Evolutionary conservation across 1,140 invertebrate species (phyloP), one percentile per base, ranked within the genome.

Genomic region (Cotesia typhae): DNA sequence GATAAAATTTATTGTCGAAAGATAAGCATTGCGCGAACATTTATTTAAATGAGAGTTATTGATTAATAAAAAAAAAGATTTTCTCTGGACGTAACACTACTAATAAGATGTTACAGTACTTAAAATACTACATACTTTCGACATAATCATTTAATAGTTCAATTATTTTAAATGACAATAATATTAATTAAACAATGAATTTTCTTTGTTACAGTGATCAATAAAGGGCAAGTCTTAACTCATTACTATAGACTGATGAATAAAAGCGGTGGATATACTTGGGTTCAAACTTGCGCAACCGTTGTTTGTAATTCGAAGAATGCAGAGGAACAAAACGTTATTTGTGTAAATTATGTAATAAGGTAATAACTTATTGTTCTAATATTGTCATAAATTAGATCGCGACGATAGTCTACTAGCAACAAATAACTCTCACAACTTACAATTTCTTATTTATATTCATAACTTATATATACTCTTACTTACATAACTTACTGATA

Each of bases 221-320:
- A 95, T 82, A 99, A 99, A 88, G 97, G 97, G 4, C 97, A 99
- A 88, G 96, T 98, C 36, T 89, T 98, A 85, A 98, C 96, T 4
- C 95, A 96, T 82, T 99, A 98, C 87, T 98, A 96, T 85, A 91
- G 96, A 80, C 80, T 98, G 75, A 96, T 98, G 92, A 98, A 98
- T 87, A 97, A 97, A 85, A 93, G 91, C 75, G 97, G 96, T 4
- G 97, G 97, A 2, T 98, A 94, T 87, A 96, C 95, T 37, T 98
- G 96, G 96, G 88, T 98, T 65, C 97, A 98, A 87, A 97, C 95
- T 0, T 99, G 97, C 85, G 96, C 96, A 36, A 98, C 96, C 0
- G 95, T 98, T 6, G 95, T 99, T 55, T 98, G 95, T 86, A 98
- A 94, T 82, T 93, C 94, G 6, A 98, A 98, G 87, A 98, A 96